phyloP scores from a whole-genome alignment of 2,888 invertebrate genomes.

The Melipona bicolor region DNA sequence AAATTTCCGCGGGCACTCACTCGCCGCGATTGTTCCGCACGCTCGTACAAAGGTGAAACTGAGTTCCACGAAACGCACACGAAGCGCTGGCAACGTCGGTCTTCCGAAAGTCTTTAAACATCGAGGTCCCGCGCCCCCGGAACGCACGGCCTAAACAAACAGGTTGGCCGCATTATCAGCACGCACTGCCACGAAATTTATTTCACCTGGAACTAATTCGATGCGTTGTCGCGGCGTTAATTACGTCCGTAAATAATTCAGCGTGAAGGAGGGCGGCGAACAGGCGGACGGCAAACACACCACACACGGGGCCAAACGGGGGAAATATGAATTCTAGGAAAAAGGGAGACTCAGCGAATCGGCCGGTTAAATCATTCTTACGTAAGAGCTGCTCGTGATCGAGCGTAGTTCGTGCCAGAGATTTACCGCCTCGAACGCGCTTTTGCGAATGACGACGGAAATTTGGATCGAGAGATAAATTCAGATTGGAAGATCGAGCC shows the following conservation, averaged over 20 bases:
- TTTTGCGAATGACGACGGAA: no score
- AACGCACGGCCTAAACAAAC: slow-evolving; percentile 36
- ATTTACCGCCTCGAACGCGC: slow-evolving; percentile 8
- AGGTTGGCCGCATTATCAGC: slow-evolving; percentile 26
- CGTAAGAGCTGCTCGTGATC: slow-evolving; percentile 5
- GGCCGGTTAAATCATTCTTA: slow-evolving; percentile 45
- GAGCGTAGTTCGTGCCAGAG: not conserved
- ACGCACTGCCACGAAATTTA: slow-evolving; percentile 26
- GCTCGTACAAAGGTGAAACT: not conserved
- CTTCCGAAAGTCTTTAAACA: not conserved
- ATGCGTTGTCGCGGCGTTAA: slow-evolving; percentile 35
- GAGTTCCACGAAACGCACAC: not conserved
- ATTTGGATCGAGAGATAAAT: no score
- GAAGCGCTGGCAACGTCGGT: no score
- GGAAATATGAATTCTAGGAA: slow-evolving; percentile 36
- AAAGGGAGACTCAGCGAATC: slow-evolving; percentile 11
- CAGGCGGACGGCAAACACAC: slow-evolving; percentile 25
- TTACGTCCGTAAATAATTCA: slow-evolving; percentile 37
- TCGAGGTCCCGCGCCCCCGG: not conserved
- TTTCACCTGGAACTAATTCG: slow-evolving; percentile 39
- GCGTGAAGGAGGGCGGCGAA: slow-evolving; percentile 15
- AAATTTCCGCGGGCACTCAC: no score
- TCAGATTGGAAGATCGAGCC: no score
- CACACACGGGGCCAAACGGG: not conserved
- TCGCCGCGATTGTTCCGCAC: no score